A percentile compares a stretch with the other conserved stretches of the same genome.
These are phyloP conservation scores for Junonia oenone DNA, from an alignment of 2,888 invertebrate species.

Conservation along the genomic window DNA sequence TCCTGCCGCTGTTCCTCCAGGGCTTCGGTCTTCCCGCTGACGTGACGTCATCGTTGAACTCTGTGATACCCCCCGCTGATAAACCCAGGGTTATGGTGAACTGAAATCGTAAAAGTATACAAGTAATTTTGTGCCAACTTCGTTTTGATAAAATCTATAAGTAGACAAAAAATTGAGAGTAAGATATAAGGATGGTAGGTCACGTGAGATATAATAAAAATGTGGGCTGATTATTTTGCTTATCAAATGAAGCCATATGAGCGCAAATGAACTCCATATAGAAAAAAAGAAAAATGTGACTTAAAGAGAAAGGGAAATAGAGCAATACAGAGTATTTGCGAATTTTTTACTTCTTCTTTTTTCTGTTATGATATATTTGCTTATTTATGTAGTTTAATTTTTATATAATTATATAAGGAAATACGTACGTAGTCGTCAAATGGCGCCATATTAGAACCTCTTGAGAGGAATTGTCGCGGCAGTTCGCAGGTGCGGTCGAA, in stretches of 20 bases:
- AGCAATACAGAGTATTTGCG: no score
- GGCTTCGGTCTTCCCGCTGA: slow-evolving; percentile 76
- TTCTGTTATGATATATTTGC: no score
- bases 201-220: no score
- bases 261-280: no score
- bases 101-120: slow-evolving; percentile 58
- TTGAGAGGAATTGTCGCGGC: slow-evolving; percentile 38
- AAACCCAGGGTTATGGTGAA: slow-evolving; percentile 84
- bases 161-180: no score
- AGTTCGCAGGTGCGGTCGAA: slow-evolving; percentile 40
- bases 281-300: no score
- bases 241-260: no score
- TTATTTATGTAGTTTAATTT: neutral
- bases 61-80: slow-evolving; percentile 84
- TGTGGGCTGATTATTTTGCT: no score
- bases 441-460: slow-evolving; percentile 53
- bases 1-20: slow-evolving; percentile 81
- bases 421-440: slow-evolving; percentile 51
- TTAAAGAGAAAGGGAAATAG: no score
- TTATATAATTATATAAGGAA: neutral
- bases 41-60: slow-evolving; percentile 80
- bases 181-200: no score
- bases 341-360: no score
- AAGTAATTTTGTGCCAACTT: neutral
- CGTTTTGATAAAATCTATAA: no score